Evolutionary conservation across 2,797 vertebrate species (phyloP), one percentile per base, ranked within the genome.

Genomic region (Takifugu ocellatus): DNA sequence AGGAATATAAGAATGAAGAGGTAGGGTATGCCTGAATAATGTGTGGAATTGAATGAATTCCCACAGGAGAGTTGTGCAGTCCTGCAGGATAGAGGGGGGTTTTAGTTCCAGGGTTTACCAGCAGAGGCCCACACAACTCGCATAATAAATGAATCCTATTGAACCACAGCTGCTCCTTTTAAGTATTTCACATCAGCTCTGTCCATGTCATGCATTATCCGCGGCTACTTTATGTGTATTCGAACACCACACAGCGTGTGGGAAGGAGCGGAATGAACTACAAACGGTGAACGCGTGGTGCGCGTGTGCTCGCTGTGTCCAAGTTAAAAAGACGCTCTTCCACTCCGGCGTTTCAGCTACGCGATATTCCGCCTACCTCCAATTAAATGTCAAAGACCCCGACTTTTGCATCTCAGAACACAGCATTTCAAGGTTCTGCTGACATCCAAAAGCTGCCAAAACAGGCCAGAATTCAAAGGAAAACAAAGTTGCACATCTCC

Each of bases 181-280:
- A 72, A 72, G 65, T 72, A 63, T 68, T 70, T 68, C 53, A 68
- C 69, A 54, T 72, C 49, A 29, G 55, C 63, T 72, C 59, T 51
- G 72, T 56, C 68, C 57, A 57, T 68, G 58, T 63, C 74, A 75
- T 86, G 68, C 85, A 87, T 90, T 81, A 87, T 83, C 86, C 70
- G 87, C 80, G 61, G 54, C 70, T 49, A 64, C 59, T n/a, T 53
- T 66, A 83, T 85, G 59, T 67, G 84, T 81, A 70, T 81, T 67
- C 71, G 60, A 86, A 75, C 74, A 66, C 58, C 29, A 63, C 61
- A 72, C 71, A 26, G 48, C 60, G 68, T 25, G 29, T 44, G n/a
- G 31, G 52, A n/a, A 45, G 56, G 27, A 53, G 68, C 58, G 61
- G 78, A 74, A 73, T 52, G 66, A 43, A 39, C 56, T 14, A 31